These are phyloP conservation scores for Ianthella basta DNA, from an alignment of 37 sponge, comb jelly and placozoan genomes.

Conservation along the genomic window DNA sequence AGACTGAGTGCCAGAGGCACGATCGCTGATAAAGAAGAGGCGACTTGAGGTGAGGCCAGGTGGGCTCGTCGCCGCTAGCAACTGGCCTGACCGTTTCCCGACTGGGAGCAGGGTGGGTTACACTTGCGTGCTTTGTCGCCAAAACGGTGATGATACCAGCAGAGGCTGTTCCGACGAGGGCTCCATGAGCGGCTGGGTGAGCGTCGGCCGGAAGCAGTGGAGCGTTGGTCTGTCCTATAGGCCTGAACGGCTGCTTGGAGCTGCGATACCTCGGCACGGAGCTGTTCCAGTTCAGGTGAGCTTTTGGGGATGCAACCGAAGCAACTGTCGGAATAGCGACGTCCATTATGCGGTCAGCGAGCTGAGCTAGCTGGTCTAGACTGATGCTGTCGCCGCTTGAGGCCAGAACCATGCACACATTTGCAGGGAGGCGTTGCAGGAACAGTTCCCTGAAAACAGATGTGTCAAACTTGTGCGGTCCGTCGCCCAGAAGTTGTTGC, in stretches of 20 bases:
- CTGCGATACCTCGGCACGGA: background rate
- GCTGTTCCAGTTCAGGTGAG: background rate
- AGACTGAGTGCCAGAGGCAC: too few species aligned
- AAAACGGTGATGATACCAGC: too few species aligned
- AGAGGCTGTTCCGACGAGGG: too few species aligned
- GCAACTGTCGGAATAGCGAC: background rate
- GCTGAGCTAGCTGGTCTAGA: constrained; percentile 34
- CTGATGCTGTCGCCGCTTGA: background rate
- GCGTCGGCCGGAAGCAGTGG: too few species aligned
- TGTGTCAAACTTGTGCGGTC: background rate
- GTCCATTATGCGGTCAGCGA: constrained; percentile 38
- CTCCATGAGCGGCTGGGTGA: too few species aligned
- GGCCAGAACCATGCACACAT: constrained; percentile 44
- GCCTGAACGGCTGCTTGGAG: background rate
- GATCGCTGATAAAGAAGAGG: too few species aligned
- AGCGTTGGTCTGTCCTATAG: too few species aligned
- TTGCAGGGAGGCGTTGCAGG: constrained; percentile 40
- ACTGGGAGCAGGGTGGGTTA: too few species aligned
- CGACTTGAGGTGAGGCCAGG: too few species aligned
- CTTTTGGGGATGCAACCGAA: background rate
- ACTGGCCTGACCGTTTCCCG: too few species aligned
- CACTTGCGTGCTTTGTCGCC: too few species aligned
- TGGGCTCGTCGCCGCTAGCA: too few species aligned
- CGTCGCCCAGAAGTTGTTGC: constrained; percentile 38
- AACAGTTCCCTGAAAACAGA: constrained; percentile 38